Percentiles rank a stretch among this genome's conserved stretches.
Conservation (phyloP, 2,888 invertebrate species). For the Spilarctia lutea region DNA sequence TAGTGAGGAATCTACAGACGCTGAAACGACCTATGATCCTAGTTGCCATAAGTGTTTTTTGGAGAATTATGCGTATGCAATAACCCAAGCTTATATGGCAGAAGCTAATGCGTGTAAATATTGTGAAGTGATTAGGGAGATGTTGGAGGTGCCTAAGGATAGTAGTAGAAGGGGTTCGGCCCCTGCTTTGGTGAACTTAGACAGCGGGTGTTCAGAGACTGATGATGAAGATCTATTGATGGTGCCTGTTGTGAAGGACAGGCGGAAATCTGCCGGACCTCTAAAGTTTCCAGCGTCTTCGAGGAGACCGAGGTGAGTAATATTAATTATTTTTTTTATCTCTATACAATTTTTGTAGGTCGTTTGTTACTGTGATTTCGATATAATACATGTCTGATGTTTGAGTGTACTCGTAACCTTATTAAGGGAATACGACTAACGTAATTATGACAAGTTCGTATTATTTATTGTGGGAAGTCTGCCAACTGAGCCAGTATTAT, state of each 20-base stretch:
- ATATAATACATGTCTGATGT: not conserved
- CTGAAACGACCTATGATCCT: slow-evolving; percentile 71
- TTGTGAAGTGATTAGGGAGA: slow-evolving; percentile 82
- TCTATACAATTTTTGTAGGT: too few species aligned
- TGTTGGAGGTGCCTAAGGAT: slow-evolving; percentile 76
- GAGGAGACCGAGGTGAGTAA: slow-evolving; percentile 77
- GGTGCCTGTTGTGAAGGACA: slow-evolving; percentile 77
- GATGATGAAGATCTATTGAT: slow-evolving; percentile 79
- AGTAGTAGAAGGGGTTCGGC: slow-evolving; percentile 84
- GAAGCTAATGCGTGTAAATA: slow-evolving; percentile 80
- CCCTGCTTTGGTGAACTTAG: slow-evolving; percentile 83
- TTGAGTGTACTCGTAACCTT: not conserved
- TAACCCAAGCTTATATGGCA: slow-evolving; percentile 80
- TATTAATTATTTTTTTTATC: not conserved
- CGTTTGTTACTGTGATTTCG: too few species aligned
- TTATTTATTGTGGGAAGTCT: not conserved
- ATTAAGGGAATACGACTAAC: not conserved
- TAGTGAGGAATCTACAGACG: slow-evolving; percentile 81
- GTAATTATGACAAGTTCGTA: not conserved
- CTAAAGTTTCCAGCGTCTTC: slow-evolving; percentile 76
- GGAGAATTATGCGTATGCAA: slow-evolving; percentile 81
- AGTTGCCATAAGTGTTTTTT: slow-evolving; percentile 84
- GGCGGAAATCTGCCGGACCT: slow-evolving; percentile 86
- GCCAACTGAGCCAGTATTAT: not conserved
- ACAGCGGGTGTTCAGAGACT: slow-evolving; percentile 78